phyloP scores from a whole-genome alignment of 2,113 vertebrate species.

The Brachypodius melanocephalos region DNA sequence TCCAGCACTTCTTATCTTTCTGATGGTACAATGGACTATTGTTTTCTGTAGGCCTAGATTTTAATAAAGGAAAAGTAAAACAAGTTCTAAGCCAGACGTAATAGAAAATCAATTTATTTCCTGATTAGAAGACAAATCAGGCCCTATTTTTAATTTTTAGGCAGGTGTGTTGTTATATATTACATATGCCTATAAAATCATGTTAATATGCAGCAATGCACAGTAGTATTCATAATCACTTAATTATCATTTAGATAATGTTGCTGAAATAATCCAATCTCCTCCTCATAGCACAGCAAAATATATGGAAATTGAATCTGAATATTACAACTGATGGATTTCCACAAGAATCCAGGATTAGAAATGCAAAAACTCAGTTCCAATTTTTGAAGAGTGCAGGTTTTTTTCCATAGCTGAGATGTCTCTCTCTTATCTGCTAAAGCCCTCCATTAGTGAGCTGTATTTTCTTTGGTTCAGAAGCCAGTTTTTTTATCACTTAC shows the following conservation, averaged over 20 bases:
- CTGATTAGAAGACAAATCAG: not conserved
- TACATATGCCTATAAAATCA: not conserved
- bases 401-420: not conserved
- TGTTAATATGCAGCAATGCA: not conserved
- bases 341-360: not conserved
- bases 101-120: not conserved
- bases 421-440: not conserved
- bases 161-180: not conserved
- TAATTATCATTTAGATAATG: not conserved
- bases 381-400: accelerated
- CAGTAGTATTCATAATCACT: not conserved
- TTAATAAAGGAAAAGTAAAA: not conserved
- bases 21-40: not conserved
- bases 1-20: not conserved
- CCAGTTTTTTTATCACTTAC: not conserved
- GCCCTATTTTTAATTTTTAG: not conserved
- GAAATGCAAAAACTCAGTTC: not conserved
- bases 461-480: not conserved
- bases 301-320: not conserved
- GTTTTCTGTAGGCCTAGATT: not conserved
- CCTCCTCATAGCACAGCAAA: not conserved
- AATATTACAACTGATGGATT: not conserved
- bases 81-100: not conserved
- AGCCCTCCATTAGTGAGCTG: not conserved
- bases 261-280: not conserved